Percentiles rank a stretch among this genome's conserved stretches.
These are phyloP conservation scores for Drosophila nebulosa DNA, from an alignment of 1,140 invertebrate species.

Conservation along the genomic window DNA sequence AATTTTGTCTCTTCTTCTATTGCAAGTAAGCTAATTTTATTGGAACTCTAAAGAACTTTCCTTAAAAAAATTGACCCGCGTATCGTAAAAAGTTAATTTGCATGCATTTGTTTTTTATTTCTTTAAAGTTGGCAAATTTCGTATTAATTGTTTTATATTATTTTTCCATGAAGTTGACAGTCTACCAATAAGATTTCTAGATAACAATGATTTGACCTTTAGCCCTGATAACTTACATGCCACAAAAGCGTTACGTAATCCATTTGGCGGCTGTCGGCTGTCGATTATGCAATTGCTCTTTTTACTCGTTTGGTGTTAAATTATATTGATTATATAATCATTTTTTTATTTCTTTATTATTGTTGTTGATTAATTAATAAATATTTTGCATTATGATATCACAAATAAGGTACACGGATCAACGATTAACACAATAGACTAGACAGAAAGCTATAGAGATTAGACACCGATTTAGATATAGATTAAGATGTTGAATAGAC, in stretches of 20 bases:
- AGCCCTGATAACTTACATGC: conserved; percentile 48
- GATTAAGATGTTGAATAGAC: not conserved
- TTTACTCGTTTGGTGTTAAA: conserved; percentile 19
- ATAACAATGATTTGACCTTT: not conserved
- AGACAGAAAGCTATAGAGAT: not conserved
- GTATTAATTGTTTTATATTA: too few species aligned
- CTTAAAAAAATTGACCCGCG: too few species aligned
- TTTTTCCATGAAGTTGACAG: not conserved
- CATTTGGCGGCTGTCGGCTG: conserved; percentile 35
- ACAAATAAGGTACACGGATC: conserved; percentile 78
- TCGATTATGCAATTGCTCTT: conserved; percentile 50
- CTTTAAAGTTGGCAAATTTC: too few species aligned
- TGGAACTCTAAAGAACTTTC: too few species aligned
- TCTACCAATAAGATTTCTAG: not conserved
- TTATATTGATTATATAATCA: conserved; percentile 20
- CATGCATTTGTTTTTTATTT: too few species aligned
- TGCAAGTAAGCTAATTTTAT: too few species aligned
- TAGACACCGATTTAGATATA: conserved; percentile 10
- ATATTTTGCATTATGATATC: conserved; percentile 63
- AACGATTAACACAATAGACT: conserved; percentile 57
- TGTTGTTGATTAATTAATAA: conserved; percentile 37
- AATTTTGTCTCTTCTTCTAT: too few species aligned
- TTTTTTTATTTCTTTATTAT: conserved; percentile 5
- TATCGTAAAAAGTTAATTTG: too few species aligned
- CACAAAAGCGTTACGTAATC: conserved; percentile 60